phyloP scores from a whole-genome alignment of 2,797 vertebrate species.

The Lepilemur septentrionalis region DNA sequence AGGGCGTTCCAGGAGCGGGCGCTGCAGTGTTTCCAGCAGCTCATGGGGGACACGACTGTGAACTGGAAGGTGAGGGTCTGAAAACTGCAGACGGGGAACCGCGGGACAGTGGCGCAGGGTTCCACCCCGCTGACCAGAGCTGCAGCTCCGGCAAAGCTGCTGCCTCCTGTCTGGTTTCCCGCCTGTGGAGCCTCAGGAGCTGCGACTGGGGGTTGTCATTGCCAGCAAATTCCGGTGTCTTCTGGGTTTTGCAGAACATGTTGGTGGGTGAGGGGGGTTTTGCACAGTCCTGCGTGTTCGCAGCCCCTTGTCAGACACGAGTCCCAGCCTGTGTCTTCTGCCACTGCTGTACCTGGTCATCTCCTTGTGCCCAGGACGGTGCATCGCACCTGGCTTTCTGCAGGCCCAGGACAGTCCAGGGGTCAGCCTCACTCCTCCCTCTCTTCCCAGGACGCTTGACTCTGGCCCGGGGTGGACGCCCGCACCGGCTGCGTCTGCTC shows the following conservation, averaged over 20 bases:
- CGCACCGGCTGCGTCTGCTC: too few species aligned
- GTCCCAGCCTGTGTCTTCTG: not conserved
- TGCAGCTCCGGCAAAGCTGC: not conserved
- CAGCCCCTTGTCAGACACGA: not conserved
- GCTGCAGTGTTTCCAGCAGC: slow-evolving; percentile 86
- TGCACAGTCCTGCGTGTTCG: too few species aligned
- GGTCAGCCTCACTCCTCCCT: not conserved
- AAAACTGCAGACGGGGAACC: not conserved
- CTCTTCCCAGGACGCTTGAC: not conserved
- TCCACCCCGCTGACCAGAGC: accelerated
- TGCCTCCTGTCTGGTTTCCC: not conserved
- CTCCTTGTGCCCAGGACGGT: not conserved
- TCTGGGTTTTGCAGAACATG: not conserved
- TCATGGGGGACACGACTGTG: slow-evolving; percentile 89
- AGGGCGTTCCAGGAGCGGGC: slow-evolving; percentile 89
- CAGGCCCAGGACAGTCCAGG: too few species aligned
- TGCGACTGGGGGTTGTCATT: not conserved
- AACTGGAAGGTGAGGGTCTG: slow-evolving; percentile 92
- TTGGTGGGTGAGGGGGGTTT: too few species aligned
- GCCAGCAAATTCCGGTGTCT: not conserved
- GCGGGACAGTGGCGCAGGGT: accelerated
- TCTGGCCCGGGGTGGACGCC: not conserved
- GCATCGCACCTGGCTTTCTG: not conserved
- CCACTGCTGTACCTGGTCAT: not conserved
- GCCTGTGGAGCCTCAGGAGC: too few species aligned